Evolutionary conservation across 2,113 vertebrate species (phyloP).

Genomic region (Hippocampus barbouri): DNA sequence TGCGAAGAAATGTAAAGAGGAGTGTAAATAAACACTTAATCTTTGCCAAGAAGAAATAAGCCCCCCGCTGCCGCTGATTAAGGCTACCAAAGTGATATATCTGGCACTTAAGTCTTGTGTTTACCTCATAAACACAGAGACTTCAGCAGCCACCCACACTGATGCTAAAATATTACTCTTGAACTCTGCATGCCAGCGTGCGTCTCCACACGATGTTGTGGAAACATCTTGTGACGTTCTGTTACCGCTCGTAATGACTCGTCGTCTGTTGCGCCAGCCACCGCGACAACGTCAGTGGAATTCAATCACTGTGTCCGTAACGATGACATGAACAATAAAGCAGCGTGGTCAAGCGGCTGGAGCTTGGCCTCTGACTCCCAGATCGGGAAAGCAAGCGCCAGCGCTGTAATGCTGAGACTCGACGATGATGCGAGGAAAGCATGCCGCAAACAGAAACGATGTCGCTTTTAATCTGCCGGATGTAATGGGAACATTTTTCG

Average conservation of each 20-base stretch:
- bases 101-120: conserved; percentile 65
- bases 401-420: conserved; percentile 1
- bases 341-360: conserved; percentile 19
- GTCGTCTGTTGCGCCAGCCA: conserved; percentile 15
- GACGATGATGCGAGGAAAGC: conserved; percentile 4
- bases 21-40: conserved; percentile 67
- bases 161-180: conserved; percentile 48
- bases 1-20: conserved; percentile 66
- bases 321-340: conserved; percentile 18
- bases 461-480: conserved; percentile 27
- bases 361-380: conserved; percentile 18
- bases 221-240: conserved; percentile 16
- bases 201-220: conserved; percentile 28
- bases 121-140: conserved; percentile 65
- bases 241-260: conserved; percentile 22
- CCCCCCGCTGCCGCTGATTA: conserved; percentile 65
- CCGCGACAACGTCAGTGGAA: conserved; percentile 13
- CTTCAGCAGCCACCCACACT: conserved; percentile 58
- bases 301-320: conserved; percentile 14
- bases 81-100: conserved; percentile 68
- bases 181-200: conserved; percentile 9
- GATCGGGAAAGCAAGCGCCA: conserved; percentile 30
- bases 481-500: conserved; percentile 20
- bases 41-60: conserved; percentile 61
- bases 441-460: conserved; percentile 3